Percentiles rank a stretch among this genome's conserved stretches.
Evolutionary conservation across 2,113 vertebrate genomes (phyloP).

Genomic region (Gymnobelideus leadbeateri): DNA sequence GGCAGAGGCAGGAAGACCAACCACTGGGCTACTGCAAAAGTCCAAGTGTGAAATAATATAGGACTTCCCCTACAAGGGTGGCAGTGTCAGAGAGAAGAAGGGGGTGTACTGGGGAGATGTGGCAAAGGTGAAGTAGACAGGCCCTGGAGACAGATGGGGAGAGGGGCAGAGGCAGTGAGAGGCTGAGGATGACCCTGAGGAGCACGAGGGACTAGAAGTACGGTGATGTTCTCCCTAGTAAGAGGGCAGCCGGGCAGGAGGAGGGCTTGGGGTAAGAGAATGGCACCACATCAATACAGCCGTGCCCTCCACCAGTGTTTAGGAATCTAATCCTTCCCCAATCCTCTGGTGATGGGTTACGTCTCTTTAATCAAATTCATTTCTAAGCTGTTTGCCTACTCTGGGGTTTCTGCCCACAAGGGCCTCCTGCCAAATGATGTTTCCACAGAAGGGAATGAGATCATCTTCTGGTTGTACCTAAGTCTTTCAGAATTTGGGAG

Average conservation of each 20-base stretch:
- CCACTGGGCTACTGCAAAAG: no score
- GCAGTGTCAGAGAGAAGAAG: not conserved
- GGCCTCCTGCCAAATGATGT: slow-evolving; percentile 72
- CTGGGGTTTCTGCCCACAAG: slow-evolving; percentile 62
- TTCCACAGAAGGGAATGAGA: slow-evolving; percentile 78
- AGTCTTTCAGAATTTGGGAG: slow-evolving; percentile 79
- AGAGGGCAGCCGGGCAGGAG: not conserved
- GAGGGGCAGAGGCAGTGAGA: no score
- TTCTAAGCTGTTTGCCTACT: slow-evolving; percentile 65
- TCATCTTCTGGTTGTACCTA: slow-evolving; percentile 72
- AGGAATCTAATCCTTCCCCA: slow-evolving; percentile 49
- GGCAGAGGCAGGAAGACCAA: no score
- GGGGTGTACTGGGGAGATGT: no score
- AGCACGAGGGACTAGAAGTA: no score
- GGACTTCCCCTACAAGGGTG: not conserved
- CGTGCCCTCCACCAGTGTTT: not conserved
- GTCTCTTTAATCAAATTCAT: slow-evolving; percentile 77
- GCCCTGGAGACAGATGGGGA: not conserved
- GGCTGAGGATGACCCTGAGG: no score
- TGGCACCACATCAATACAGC: not conserved
- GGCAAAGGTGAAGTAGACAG: no score
- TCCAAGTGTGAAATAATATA: not conserved
- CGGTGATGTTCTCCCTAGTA: not conserved
- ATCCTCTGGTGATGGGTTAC: not conserved
- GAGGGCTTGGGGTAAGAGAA: not conserved